Conservation (phyloP, 2,797 vertebrate genomes). For the Eptatretus atami region DNA sequence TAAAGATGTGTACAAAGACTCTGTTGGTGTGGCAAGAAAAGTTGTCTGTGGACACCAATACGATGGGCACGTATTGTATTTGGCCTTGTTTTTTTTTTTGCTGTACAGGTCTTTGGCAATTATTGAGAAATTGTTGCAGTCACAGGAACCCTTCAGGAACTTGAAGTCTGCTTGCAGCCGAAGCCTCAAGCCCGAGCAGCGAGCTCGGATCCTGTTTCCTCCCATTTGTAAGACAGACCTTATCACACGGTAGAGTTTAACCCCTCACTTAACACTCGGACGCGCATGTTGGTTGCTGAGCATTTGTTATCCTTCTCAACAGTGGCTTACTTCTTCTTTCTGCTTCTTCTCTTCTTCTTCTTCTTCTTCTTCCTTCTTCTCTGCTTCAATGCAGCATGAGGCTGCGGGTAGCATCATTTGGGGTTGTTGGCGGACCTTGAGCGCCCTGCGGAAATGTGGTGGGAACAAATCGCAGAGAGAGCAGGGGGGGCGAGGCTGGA, state of each 20-base stretch:
- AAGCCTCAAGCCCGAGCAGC: slow-evolving; percentile 59
- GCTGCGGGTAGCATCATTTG: no score
- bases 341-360: slow-evolving; percentile 1
- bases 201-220: slow-evolving; percentile 80
- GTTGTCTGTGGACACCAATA: no score
- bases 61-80: no score
- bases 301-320: slow-evolving; percentile 6
- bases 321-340: slow-evolving; percentile 6
- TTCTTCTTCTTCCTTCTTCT: not conserved
- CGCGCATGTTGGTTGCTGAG: slow-evolving; percentile 3
- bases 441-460: no score
- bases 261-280: no score
- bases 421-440: no score
- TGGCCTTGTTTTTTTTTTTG: slow-evolving; percentile 3
- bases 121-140: slow-evolving; percentile 70
- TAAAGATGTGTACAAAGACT: no score
- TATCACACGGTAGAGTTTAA: no score
- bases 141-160: slow-evolving; percentile 56
- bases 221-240: slow-evolving; percentile 30
- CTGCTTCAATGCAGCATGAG: slow-evolving; percentile 7
- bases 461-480: no score
- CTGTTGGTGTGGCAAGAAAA: no score
- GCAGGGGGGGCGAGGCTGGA: no score
- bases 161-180: slow-evolving; percentile 54
- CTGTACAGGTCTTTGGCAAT: slow-evolving; percentile 73